Percentiles rank a stretch among this genome's conserved stretches.
Conservation (phyloP, 1,140 invertebrate genomes). For the Drosophila burlai region DNA sequence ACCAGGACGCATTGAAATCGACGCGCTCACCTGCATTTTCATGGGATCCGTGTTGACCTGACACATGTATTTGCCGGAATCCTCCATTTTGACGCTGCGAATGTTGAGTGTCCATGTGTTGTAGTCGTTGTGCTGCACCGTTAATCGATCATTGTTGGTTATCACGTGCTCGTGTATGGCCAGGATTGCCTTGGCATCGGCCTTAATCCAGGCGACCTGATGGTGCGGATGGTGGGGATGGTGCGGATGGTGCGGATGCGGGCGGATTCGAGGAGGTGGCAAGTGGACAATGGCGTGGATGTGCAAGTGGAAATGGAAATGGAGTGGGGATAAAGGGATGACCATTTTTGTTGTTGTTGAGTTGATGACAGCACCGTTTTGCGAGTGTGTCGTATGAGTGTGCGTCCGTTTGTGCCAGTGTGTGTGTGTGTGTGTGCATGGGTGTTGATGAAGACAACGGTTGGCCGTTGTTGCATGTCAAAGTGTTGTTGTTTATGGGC, state of each 20-base stretch:
- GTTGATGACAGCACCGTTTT: constrained; percentile 63
- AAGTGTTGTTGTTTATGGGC: constrained; percentile 36
- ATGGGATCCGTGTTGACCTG: constrained; percentile 97
- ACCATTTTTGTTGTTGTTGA: constrained; percentile 36
- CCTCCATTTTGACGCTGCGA: constrained; percentile 91
- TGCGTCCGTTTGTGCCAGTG: constrained; percentile 8
- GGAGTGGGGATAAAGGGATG: constrained; percentile 49
- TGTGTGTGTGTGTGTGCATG: constrained; percentile 13
- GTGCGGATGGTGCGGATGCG: constrained; percentile 78
- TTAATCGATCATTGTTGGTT: constrained; percentile 94
- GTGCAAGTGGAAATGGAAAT: constrained; percentile 11
- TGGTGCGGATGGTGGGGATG: constrained; percentile 75
- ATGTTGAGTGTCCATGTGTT: constrained; percentile 96
- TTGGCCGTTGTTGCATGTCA: constrained; percentile 54
- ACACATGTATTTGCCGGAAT: constrained; percentile 96
- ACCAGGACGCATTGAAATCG: neutral
- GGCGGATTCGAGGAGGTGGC: neutral
- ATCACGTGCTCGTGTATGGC: constrained; percentile 97
- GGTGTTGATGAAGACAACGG: constrained; percentile 43
- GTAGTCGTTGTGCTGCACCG: constrained; percentile 94
- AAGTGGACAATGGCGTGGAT: neutral
- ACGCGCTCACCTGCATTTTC: constrained; percentile 92
- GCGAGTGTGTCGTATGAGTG: constrained; percentile 24
- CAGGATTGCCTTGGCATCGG: constrained; percentile 95
- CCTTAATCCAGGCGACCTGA: constrained; percentile 97